Base-by-base conservation (phyloP, 2,797 vertebrate genomes). In the Chrysolophus pictus region DNA sequence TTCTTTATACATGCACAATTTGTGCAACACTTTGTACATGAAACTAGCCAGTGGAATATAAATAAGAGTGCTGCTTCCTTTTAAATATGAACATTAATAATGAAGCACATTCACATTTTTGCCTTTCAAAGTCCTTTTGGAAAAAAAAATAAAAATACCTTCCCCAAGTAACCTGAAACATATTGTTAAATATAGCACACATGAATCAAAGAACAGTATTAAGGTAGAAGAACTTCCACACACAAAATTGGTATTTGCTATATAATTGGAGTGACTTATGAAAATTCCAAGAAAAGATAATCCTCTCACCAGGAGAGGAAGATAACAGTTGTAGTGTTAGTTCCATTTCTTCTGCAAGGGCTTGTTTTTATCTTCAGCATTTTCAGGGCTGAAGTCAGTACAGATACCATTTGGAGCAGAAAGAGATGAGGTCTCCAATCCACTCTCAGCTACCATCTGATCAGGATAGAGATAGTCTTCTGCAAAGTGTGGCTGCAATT, bases 331-430 rank as follows among this genome's bases (percentile, higher is more conserved):
- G 90, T 89, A 87, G 58, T 81, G 80, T 98, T 97, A 99, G 97
- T 99, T 98, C 96, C 98, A 97, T 97, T 99, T 99, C 98, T 99
- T 98, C 84, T 96, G 89, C n/a, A 94, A 94, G 55, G 96, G 94
- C 69, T 65, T 97, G 84, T 90, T 96, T 93, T 95, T 95, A 6
- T 94, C 92, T 31, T 89, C 97, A 70, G 78, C 76, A 33, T 85
- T 96, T 55, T 96, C 98, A 14, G 98, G 99, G 93, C 98, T 99
- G 98, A 99, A 99, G 97, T 99, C 99, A 10, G 98, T 98, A 96
- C 99, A 99, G 98, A 99, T 98, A 79, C 99, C 99, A 51, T 99
- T 99, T 69, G 98, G 97, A 59, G 97, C 96, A 58, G 97, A 98
- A 55, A 94, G 94, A 80, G 92, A 53, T 39, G 95, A 88, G 51